Conservation (phyloP, 2,888 invertebrate genomes). For the Luffia ferchaultella region DNA sequence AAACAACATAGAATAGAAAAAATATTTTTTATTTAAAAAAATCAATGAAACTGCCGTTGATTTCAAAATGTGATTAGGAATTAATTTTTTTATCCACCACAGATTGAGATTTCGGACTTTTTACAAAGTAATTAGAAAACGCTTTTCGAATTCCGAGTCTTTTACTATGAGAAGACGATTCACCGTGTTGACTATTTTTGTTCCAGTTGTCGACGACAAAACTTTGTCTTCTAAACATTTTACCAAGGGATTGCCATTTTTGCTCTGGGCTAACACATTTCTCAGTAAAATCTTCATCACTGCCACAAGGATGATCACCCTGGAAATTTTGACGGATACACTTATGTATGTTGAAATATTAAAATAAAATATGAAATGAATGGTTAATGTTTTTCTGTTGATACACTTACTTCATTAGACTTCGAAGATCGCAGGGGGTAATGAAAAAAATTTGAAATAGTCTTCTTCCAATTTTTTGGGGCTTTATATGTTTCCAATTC, state of each 20-base stretch:
- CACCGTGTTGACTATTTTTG: constrained; percentile 35
- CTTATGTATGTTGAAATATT: too few relatives aligned
- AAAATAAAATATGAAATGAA: too few relatives aligned
- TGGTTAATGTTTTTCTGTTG: too few relatives aligned
- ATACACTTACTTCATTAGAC: constrained; percentile 54
- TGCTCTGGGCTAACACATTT: constrained; percentile 46
- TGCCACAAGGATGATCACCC: constrained; percentile 47
- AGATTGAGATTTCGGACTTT: constrained; percentile 38
- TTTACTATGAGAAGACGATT: constrained; percentile 40
- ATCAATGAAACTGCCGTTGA: too few relatives aligned
- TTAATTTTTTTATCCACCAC: too few relatives aligned
- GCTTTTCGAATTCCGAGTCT: constrained; percentile 47
- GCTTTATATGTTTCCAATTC: constrained; percentile 44
- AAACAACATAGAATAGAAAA: too few relatives aligned
- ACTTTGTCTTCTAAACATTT: constrained; percentile 54
- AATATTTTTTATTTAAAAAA: too few relatives aligned
- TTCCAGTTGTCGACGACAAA: constrained; percentile 38
- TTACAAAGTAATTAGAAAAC: constrained; percentile 50
- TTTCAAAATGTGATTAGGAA: too few relatives aligned
- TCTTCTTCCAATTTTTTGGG: constrained; percentile 54
- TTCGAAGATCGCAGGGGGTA: constrained; percentile 48
- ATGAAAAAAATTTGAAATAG: constrained; percentile 51
- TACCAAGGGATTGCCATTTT: constrained; percentile 58
- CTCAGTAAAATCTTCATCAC: constrained; percentile 40
- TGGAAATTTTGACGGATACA: constrained; percentile 22